These are phyloP conservation scores for Palaemon carinicauda DNA, from an alignment of 1,140 invertebrate species.

Conservation along the genomic window DNA sequence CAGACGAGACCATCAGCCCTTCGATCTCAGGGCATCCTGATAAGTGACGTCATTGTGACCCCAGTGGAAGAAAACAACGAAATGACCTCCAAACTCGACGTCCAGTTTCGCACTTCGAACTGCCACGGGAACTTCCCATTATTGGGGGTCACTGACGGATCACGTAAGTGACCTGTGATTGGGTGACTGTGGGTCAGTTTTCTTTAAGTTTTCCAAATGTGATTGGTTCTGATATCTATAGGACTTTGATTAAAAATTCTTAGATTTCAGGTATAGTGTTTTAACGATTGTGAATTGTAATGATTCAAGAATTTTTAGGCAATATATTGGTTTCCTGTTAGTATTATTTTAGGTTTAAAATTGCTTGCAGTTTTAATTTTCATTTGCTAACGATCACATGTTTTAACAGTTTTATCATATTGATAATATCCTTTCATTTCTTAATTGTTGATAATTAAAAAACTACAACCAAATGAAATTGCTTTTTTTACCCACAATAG, in stretches of 20 bases:
- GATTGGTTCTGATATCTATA: no score
- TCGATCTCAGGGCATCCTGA: neutral
- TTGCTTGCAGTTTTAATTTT: neutral
- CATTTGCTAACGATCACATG: no score
- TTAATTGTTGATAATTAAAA: no score
- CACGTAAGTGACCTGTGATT: neutral
- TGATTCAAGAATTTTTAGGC: no score
- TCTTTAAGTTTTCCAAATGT: neutral
- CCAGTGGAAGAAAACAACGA: neutral
- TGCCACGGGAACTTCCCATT: conserved; percentile 22
- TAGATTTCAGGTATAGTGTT: no score
- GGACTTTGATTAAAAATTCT: no score
- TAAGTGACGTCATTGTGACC: conserved; percentile 9
- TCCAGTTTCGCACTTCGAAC: neutral
- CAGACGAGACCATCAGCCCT: conserved; percentile 20
- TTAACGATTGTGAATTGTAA: no score
- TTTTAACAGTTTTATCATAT: no score
- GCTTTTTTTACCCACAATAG: no score
- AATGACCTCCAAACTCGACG: neutral
- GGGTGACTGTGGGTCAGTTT: neutral
- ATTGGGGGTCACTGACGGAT: neutral
- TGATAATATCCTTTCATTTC: no score
- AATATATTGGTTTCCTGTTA: neutral
- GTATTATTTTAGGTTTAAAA: neutral
- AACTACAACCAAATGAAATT: no score